Percentiles rank a stretch among this genome's conserved stretches.
Conservation (phyloP, 2,888 invertebrate genomes). For the Tiliacea citrago region DNA sequence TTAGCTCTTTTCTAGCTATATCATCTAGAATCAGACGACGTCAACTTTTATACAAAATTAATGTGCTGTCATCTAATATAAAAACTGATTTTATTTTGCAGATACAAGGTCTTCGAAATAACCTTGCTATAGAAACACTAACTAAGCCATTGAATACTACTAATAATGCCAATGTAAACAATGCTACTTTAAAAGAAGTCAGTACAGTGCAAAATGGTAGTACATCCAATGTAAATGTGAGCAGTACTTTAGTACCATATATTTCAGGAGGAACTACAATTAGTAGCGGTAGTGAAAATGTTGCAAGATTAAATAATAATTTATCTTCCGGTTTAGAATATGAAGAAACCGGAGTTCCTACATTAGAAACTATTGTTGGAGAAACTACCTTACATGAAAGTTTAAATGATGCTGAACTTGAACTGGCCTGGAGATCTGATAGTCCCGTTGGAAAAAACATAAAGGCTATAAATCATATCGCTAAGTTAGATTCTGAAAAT, state of each 20-base stretch:
- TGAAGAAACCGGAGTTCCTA: background rate
- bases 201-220: background rate
- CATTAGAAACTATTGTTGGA: background rate
- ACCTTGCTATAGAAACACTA: background rate
- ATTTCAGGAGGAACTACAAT: background rate
- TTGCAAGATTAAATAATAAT: background rate
- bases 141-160: background rate
- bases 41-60: background rate
- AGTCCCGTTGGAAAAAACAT: background rate
- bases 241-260: background rate
- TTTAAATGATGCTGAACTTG: background rate
- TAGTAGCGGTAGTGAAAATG: background rate
- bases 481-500: background rate
- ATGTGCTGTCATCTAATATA: background rate
- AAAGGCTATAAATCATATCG: background rate
- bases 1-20: background rate
- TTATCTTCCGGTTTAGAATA: too few species aligned
- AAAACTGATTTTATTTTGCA: constrained; percentile 8
- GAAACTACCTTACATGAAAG: background rate
- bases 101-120: background rate
- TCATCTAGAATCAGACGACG: background rate
- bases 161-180: background rate
- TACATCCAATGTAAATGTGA: background rate
- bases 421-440: constrained; percentile 13
- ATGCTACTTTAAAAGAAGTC: background rate